Base-by-base conservation (phyloP, 2,113 vertebrate genomes). In the Phoenicopterus ruber region DNA sequence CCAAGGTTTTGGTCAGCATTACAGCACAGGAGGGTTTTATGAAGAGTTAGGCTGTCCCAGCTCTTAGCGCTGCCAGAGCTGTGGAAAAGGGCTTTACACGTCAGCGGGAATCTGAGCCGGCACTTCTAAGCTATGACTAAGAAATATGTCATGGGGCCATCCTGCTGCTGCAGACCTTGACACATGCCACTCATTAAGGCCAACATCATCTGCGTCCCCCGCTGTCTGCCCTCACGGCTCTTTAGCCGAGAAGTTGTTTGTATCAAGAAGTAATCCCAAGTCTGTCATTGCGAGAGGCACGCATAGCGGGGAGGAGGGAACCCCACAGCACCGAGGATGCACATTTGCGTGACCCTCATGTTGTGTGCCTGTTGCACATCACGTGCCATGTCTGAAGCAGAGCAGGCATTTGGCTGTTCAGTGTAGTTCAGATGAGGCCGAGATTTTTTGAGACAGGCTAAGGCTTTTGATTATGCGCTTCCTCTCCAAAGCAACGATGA, bases 81-180 rank as follows among this genome's bases (percentile, higher is more conserved):
- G 61, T 88, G 85, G 86, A 94, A 80, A 86, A 96, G 86, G 83
- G 86, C 86, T 96, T 93, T 86, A 50, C 0, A 0, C 78, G 74
- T 81, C 90, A 94, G 79, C 4, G 5, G 82, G 77, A 94, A 94
- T 63, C 44, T 7, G 6, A 88, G 70, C 79, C 1, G 15, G 67
- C 3, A 1, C 1, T 7, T 96, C 94, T 95, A 66, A 84, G 85
- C 86, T n/a, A 40, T 17, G 47, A 63, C 52, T 77, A 47, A 76
- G 90, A 96, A 96, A 92, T 82, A 55, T 89, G 91, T 95, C 90
- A 94, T 24, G 71, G 81, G 88, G 93, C 88, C 88, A 92, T 20
- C 20, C 83, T 62, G 86, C 70, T 21, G 34, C 71, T 10, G 0
- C 13, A 13, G 6, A 15, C 86, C 71, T 49, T 4, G 1, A 70